Evolutionary conservation across 1,140 invertebrate species (phyloP).

Genomic region (Brachionus rubens): DNA sequence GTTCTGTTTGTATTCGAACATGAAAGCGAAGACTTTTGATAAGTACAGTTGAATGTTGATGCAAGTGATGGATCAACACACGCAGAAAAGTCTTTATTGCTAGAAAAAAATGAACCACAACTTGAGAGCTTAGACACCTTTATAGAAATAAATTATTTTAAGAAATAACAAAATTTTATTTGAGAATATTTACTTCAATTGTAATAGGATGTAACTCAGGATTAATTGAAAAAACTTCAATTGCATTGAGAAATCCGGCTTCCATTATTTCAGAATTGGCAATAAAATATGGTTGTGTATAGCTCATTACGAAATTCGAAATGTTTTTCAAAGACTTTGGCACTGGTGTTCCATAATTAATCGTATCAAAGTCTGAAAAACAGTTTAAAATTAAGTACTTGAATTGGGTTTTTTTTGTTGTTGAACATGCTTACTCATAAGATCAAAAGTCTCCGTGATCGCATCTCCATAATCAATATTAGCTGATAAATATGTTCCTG

Average conservation of each 20-base stretch:
- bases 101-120: no score
- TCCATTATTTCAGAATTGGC: neutral
- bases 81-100: no score
- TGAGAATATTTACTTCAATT: no score
- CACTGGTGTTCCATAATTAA: neutral
- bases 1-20: no score
- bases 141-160: no score
- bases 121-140: no score
- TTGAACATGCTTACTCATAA: neutral
- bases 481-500: neutral
- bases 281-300: neutral
- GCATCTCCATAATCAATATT: neutral
- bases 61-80: no score
- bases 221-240: slow-evolving; percentile 8
- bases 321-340: neutral
- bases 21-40: no score
- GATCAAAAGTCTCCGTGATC: neutral
- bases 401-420: no score
- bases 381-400: neutral
- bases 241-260: neutral
- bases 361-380: neutral
- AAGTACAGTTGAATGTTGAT: no score
- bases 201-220: neutral
- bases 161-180: no score
- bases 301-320: neutral